phyloP scores from a whole-genome alignment of 2,113 vertebrate species.

The Hippopotamus amphibius region DNA sequence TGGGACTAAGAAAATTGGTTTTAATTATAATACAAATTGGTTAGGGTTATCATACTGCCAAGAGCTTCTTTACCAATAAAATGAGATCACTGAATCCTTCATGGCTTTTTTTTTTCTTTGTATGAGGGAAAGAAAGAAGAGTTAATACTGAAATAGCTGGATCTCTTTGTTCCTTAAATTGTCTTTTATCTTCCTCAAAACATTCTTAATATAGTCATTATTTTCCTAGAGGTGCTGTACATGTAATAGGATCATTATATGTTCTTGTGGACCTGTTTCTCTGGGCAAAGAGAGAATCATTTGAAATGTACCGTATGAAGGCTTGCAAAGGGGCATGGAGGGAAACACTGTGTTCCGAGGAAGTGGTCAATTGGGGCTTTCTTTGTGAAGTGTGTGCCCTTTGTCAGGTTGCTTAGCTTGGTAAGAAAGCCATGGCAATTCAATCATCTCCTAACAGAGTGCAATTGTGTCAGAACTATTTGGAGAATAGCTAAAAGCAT shows the following conservation, averaged over 20 bases:
- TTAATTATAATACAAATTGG: not conserved
- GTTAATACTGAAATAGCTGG: not conserved
- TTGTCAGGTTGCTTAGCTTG: not conserved
- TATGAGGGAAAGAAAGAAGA: conserved; percentile 2
- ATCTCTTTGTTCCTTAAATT: not conserved
- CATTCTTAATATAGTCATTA: not conserved
- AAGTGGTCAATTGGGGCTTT: not conserved
- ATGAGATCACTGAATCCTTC: not conserved
- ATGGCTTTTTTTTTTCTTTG: not conserved
- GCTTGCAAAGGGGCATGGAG: too few relatives aligned
- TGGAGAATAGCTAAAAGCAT: not conserved
- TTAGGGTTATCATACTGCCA: not conserved
- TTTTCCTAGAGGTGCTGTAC: not conserved
- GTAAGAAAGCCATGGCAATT: not conserved
- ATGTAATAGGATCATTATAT: not conserved
- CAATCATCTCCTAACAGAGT: not conserved
- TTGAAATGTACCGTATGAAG: not conserved
- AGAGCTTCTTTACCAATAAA: not conserved
- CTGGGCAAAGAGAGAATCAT: not conserved
- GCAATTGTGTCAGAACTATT: not conserved
- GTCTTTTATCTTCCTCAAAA: not conserved
- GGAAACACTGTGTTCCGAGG: not conserved
- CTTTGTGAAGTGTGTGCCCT: not conserved
- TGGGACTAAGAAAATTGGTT: not conserved
- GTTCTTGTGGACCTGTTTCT: not conserved